Base-by-base conservation (phyloP, 2,888 invertebrate species). In the Sinotaia quadrata region DNA sequence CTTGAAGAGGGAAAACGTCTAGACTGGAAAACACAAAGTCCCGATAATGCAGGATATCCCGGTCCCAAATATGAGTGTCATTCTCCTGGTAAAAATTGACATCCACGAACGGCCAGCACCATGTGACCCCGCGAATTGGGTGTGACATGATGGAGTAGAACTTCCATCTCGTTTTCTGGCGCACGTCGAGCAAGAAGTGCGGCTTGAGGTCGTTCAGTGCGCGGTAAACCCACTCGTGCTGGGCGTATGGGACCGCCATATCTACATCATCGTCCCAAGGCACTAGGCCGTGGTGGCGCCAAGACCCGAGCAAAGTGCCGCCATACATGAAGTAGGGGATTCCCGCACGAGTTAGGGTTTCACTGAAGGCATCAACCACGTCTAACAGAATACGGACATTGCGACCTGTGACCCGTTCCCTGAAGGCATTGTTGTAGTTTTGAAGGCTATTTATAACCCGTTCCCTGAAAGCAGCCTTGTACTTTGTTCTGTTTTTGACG, bases 201-300 rank as follows among this genome's bases (percentile, higher is more conserved):
- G 74, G 74, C n/a, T 51, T 15, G 7, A 71, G 57, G 12, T 27
- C 21, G 4, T n/a, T 21, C 29, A 76, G 27, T 15, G 67, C 65
- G 2, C 36, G 41, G 3, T 34, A 57, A 0, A 73, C n/a, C 1
- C 49, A n/a, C 15, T 18, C n/a, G 33, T 57, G 57, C n/a, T 75
- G 59, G 15, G 58, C 56, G 15, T 44, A 33, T 18, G 67, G 65
- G 41, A 75, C 65, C 15, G 74, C 63, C 24, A 78, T 52, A 59
- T 78, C 78, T n/a, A 75, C 44, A 37, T 78, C 78, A 49, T 78
- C 78, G 59, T 78, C 78, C 78, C 78, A 78, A 1, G 78, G 75
- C 24, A 78, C 69, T 18, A 76, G 66, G 44, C 63, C 73, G 68
- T 78, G 77, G 31, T 78, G 78, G 4, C 75, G 67, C 68, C 67